Evolutionary conservation across 1,140 invertebrate species (phyloP).

Genomic region (Capitella teleta): DNA sequence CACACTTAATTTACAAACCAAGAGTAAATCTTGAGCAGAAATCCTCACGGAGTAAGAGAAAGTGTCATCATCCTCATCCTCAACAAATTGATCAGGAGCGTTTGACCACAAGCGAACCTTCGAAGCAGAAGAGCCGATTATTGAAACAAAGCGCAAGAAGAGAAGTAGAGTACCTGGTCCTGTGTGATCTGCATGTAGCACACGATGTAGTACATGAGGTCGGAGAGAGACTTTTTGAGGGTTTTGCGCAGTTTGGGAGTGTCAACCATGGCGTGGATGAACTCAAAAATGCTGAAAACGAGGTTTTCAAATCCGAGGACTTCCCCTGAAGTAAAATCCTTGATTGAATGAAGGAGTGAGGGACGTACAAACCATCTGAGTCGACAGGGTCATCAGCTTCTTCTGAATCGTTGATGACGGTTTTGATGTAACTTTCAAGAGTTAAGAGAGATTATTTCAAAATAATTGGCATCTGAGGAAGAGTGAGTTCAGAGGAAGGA

Average conservation of each 20-base stretch:
- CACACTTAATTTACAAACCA: slow-evolving; percentile 46
- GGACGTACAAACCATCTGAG: slow-evolving; percentile 44
- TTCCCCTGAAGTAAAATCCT: slow-evolving; percentile 47
- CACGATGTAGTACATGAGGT: slow-evolving; percentile 63
- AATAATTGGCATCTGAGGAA: not conserved
- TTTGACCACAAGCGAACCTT: slow-evolving; percentile 55
- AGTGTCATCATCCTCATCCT: slow-evolving; percentile 63
- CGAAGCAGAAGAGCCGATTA: not conserved
- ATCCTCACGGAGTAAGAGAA: slow-evolving; percentile 62
- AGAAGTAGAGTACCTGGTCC: slow-evolving; percentile 48
- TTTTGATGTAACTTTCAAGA: slow-evolving; percentile 47
- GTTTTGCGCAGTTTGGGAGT: slow-evolving; percentile 49
- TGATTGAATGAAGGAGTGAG: no score
- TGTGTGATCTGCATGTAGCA: slow-evolving; percentile 68
- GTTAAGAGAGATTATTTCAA: slow-evolving; percentile 2
- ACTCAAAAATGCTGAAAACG: slow-evolving; percentile 66
- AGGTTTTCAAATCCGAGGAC: slow-evolving; percentile 61
- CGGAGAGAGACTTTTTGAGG: slow-evolving; percentile 56
- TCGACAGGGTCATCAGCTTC: slow-evolving; percentile 45
- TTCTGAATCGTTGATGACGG: slow-evolving; percentile 49
- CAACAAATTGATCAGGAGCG: slow-evolving; percentile 63
- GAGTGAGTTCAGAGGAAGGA: no score
- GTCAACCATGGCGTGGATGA: slow-evolving; percentile 57
- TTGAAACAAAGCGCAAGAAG: not conserved
- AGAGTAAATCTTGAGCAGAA: slow-evolving; percentile 59